Percentiles rank a stretch among this genome's conserved stretches.
These are phyloP conservation scores for Tachypleus tridentatus DNA, from an alignment of 1,140 invertebrate species.

Conservation along the genomic window DNA sequence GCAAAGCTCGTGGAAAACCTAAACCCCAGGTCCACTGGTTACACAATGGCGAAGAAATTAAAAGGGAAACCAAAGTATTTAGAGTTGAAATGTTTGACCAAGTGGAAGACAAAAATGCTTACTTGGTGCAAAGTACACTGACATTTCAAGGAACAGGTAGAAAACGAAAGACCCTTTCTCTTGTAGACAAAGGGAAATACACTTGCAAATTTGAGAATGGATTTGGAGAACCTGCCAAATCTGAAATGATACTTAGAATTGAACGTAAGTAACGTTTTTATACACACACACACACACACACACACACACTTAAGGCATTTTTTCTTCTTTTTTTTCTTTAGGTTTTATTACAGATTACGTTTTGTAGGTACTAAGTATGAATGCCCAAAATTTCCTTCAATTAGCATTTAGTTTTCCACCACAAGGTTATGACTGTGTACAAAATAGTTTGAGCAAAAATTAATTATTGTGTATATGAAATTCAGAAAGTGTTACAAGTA, in stretches of 20 bases:
- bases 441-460: too few species aligned
- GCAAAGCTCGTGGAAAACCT: conserved; percentile 75
- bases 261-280: conserved; percentile 52
- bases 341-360: too few species aligned
- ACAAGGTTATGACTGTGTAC: too few species aligned
- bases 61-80: conserved; percentile 48
- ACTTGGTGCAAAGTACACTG: conserved; percentile 68
- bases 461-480: too few species aligned
- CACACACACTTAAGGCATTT: too few species aligned
- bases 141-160: conserved; percentile 62
- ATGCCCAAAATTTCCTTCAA: too few species aligned
- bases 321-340: too few species aligned
- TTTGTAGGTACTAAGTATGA: too few species aligned
- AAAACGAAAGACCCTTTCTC: conserved; percentile 30
- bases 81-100: conserved; percentile 62
- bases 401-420: too few species aligned
- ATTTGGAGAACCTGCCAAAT: conserved; percentile 62
- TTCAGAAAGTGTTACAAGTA: too few species aligned
- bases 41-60: conserved; percentile 66
- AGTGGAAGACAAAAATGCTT: conserved; percentile 53
- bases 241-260: conserved; percentile 62
- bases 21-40: conserved; percentile 68
- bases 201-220: conserved; percentile 79
- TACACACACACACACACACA: too few species aligned
- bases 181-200: conserved; percentile 72